phyloP scores from a whole-genome alignment of 2,113 vertebrate genomes.

The Nothobranchius furzeri region DNA sequence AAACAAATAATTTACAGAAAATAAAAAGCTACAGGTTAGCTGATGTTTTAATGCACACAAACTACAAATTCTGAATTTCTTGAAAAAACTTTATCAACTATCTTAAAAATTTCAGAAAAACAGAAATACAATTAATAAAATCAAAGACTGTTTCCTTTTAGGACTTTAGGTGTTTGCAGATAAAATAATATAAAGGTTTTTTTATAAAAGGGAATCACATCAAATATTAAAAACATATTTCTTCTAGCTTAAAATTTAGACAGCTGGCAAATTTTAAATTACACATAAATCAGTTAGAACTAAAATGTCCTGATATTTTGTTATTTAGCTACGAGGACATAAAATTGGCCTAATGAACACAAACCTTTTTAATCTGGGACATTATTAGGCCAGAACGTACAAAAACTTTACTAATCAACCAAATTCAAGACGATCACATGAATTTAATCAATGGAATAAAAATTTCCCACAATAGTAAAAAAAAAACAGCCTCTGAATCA shows the following conservation, averaged over 20 bases:
- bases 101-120: slow-evolving; percentile 30
- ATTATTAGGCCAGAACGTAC: no score
- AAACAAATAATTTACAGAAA: slow-evolving; percentile 2
- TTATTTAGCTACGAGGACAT: slow-evolving; percentile 4
- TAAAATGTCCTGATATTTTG: neutral
- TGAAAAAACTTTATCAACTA: slow-evolving; percentile 28
- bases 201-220: slow-evolving; percentile 17
- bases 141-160: neutral
- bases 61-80: slow-evolving; percentile 45
- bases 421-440: no score
- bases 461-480: slow-evolving; percentile 11
- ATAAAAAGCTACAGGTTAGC: slow-evolving; percentile 1
- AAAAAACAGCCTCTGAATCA: slow-evolving; percentile 29
- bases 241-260: slow-evolving; percentile 9
- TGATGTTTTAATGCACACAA: slow-evolving; percentile 28
- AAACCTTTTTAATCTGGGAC: no score
- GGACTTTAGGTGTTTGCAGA: neutral
- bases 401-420: no score
- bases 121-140: slow-evolving; percentile 8
- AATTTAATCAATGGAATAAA: neutral
- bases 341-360: no score
- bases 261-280: slow-evolving; percentile 14
- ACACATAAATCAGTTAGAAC: slow-evolving; percentile 4
- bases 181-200: slow-evolving; percentile 22
- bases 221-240: slow-evolving; percentile 11